A percentile compares a stretch with the other conserved stretches of the same genome.
Conservation (phyloP, 2,797 vertebrate species). For the Argentina silus region DNA sequence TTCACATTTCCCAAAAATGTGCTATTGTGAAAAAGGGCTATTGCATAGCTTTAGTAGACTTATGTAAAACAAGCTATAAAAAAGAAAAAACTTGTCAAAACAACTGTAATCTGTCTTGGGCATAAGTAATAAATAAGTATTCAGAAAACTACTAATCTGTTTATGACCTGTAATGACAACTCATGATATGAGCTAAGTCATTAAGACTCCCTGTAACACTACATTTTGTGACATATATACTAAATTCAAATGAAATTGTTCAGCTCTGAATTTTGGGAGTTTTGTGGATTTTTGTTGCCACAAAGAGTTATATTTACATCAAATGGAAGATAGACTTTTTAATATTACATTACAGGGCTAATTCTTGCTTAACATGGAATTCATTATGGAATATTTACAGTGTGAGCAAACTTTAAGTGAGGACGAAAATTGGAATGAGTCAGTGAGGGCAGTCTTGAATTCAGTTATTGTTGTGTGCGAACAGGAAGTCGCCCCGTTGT, state of each 20-base stretch:
- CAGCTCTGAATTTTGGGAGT: not conserved
- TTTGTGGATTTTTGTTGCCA: not conserved
- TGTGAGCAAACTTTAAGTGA: too few species aligned
- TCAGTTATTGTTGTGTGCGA: too few species aligned
- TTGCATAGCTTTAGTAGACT: not conserved
- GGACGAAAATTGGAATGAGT: too few species aligned
- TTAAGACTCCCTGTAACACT: not conserved
- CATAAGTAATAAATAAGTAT: not conserved
- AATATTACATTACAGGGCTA: not conserved
- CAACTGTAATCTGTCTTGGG: not conserved
- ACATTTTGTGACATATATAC: not conserved
- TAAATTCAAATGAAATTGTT: not conserved
- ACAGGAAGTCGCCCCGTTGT: too few species aligned
- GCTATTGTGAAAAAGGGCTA: not conserved
- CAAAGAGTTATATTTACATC: too few species aligned
- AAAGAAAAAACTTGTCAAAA: not conserved
- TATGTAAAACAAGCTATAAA: not conserved
- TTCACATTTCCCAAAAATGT: not conserved
- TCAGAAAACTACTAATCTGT: not conserved
- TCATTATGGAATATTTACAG: too few species aligned
- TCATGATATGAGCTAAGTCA: not conserved
- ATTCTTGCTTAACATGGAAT: not conserved
- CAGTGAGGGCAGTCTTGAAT: too few species aligned
- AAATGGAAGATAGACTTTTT: too few species aligned
- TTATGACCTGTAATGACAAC: not conserved